Percentiles rank a stretch among this genome's conserved stretches.
Conservation (phyloP, 2,797 vertebrate species). For the Falco concolor region DNA sequence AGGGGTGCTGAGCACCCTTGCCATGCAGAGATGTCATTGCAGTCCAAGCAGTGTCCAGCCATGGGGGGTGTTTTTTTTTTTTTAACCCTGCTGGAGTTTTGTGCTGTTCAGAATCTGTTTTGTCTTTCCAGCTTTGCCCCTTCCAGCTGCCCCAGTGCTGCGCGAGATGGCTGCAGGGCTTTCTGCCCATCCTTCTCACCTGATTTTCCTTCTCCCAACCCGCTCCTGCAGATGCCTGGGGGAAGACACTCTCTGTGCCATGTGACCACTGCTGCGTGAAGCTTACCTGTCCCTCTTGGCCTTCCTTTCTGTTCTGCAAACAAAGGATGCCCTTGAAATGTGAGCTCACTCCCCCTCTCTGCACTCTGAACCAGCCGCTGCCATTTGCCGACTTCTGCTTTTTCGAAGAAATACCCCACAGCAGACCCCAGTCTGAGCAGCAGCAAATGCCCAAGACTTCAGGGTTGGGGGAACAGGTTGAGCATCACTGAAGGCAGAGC, state of each 20-base stretch:
- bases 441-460: background rate
- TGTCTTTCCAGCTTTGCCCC: background rate
- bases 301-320: conserved; percentile 30
- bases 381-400: conserved; percentile 68
- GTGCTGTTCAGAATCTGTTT: background rate
- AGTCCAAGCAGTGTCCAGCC: background rate
- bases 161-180: rapidly evolving
- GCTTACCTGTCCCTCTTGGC: conserved; percentile 63
- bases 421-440: background rate
- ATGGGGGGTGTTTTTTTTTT: rapidly evolving
- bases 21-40: background rate
- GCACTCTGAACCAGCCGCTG: conserved; percentile 66
- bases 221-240: conserved; percentile 66
- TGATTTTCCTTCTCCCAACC: rapidly evolving
- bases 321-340: conserved; percentile 39
- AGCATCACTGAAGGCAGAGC: background rate
- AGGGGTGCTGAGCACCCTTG: background rate
- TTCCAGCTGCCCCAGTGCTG: rapidly evolving
- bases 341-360: conserved; percentile 12
- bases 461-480: background rate
- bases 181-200: background rate
- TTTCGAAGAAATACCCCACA: background rate
- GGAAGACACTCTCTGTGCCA: conserved; percentile 73
- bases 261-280: conserved; percentile 70
- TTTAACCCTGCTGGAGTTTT: background rate